Evolutionary conservation across 2,797 vertebrate species (phyloP).

Genomic region (Myotis findleyi): DNA sequence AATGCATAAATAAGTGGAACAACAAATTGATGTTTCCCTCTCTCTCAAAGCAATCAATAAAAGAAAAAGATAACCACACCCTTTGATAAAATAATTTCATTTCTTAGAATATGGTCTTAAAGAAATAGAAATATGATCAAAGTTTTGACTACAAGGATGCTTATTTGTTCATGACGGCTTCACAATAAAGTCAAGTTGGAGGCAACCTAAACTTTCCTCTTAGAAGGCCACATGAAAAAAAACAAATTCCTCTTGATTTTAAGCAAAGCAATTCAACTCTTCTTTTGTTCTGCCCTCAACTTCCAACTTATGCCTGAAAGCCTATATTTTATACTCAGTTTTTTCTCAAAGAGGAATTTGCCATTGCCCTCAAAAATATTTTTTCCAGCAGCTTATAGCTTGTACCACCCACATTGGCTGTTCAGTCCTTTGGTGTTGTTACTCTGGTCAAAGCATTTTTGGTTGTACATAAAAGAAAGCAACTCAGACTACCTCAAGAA

Average conservation of each 20-base stretch:
- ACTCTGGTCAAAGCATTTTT: not conserved
- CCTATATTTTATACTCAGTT: constrained; percentile 33
- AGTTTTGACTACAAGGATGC: not conserved
- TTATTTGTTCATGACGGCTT: not conserved
- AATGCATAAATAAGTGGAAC: not conserved
- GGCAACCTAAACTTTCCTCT: constrained; percentile 25
- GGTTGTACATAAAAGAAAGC: not conserved
- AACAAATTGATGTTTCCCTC: not conserved
- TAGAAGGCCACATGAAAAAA: constrained; percentile 13
- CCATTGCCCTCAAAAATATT: not conserved
- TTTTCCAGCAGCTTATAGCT: not conserved
- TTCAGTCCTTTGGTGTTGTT: not conserved
- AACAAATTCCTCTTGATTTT: constrained; percentile 34
- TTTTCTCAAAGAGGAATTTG: constrained; percentile 24
- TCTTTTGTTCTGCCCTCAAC: constrained; percentile 24
- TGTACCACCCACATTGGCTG: not conserved
- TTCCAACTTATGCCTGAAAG: not conserved
- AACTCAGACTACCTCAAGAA: constrained; percentile 6
- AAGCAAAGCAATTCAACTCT: constrained; percentile 37
- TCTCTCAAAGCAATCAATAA: not conserved
- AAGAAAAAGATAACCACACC: not conserved
- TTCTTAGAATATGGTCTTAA: constrained; percentile 30
- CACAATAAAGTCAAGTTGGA: constrained; percentile 19
- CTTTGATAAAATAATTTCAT: constrained; percentile 1
- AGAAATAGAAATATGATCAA: constrained; percentile 32